Evolutionary conservation across 1,140 invertebrate species (phyloP).

Genomic region (Ostrea denselamellosa): DNA sequence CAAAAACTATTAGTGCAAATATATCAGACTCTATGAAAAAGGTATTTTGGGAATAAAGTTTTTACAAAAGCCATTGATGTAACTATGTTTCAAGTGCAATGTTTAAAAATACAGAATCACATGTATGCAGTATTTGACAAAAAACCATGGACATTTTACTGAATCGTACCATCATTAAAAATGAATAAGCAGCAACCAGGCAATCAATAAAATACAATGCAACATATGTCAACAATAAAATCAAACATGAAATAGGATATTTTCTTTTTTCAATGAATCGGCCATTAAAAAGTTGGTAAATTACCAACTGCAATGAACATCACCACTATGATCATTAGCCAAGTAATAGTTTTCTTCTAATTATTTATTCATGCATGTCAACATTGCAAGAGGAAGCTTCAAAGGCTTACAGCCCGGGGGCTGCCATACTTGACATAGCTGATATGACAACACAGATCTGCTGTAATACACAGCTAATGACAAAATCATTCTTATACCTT

Average conservation of each 20-base stretch:
- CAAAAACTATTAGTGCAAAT: too few species aligned
- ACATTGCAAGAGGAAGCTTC: conserved; percentile 16
- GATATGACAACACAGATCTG: not conserved
- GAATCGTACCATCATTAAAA: conserved; percentile 11
- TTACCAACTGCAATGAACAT: conserved; percentile 13
- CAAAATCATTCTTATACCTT: not conserved
- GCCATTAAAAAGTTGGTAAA: conserved; percentile 16
- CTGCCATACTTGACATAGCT: conserved; percentile 15
- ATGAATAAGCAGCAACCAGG: not conserved
- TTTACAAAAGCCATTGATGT: too few species aligned
- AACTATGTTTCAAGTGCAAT: not conserved
- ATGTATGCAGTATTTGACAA: not conserved
- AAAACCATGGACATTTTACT: not conserved
- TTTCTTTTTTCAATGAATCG: not conserved
- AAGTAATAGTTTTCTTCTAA: conserved; percentile 17
- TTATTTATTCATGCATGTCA: conserved; percentile 40
- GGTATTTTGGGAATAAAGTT: too few species aligned
- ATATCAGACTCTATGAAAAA: too few species aligned
- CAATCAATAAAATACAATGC: conserved; percentile 8
- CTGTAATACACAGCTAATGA: not conserved
- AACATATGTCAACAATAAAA: conserved; percentile 30
- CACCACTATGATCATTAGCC: conserved; percentile 25
- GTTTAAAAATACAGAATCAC: not conserved
- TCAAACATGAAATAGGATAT: not conserved
- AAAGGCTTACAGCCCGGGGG: not conserved